These are phyloP conservation scores for Mastomys natalensis DNA, from an alignment of 2,113 vertebrate genomes.

Conservation along the genomic window DNA sequence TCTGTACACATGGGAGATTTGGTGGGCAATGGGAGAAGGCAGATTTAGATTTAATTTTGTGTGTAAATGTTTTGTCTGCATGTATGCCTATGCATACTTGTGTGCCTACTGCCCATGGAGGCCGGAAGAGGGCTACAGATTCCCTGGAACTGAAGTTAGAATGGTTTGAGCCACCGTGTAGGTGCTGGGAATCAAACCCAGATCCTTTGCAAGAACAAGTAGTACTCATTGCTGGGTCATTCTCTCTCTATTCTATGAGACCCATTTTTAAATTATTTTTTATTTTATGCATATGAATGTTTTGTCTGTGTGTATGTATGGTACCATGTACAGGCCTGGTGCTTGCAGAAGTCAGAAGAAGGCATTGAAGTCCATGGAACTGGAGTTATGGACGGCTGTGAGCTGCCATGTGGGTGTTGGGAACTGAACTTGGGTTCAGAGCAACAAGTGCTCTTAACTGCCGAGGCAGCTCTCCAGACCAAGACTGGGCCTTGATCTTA, in stretches of 20 bases:
- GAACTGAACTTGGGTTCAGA: not conserved
- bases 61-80: not conserved
- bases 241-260: not conserved
- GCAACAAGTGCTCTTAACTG: not conserved
- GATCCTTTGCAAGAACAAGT: not conserved
- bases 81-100: not conserved
- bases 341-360: not conserved
- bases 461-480: not conserved
- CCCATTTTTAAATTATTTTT: not conserved
- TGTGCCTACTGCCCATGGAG: not conserved
- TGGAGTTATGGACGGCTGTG: not conserved
- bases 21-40: not conserved
- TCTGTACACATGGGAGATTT: not conserved
- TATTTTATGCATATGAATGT: not conserved
- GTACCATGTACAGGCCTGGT: not conserved
- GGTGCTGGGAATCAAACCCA: not conserved
- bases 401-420: not conserved
- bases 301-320: not conserved
- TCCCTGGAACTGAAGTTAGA: not conserved
- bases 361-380: not conserved
- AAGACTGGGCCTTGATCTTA: not conserved
- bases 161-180: not conserved
- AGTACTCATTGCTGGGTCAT: not conserved
- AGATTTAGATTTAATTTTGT: not conserved
- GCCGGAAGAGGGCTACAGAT: not conserved